Evolutionary conservation across 2,888 invertebrate genomes (phyloP).

Genomic region (Cephus sareptanus): DNA sequence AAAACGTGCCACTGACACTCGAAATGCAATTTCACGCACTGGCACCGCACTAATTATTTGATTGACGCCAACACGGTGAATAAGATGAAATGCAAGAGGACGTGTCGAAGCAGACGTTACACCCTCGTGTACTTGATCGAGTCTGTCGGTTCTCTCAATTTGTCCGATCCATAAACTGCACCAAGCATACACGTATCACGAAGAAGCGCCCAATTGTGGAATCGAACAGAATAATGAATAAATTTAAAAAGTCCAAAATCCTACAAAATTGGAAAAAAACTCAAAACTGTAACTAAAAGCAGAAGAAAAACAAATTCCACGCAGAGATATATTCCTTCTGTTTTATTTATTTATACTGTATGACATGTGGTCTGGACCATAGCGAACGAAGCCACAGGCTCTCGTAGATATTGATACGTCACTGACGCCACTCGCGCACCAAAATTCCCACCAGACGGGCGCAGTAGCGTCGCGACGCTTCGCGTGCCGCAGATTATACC

Average conservation of each 20-base stretch:
- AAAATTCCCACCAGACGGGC: conserved; percentile 37
- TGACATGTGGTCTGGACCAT: background rate
- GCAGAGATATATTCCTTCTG: background rate
- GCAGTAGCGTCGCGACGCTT: conserved; percentile 40
- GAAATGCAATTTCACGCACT: background rate
- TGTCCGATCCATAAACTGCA: background rate
- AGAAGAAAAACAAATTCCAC: background rate
- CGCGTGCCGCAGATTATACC: conserved; percentile 48
- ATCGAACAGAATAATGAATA: background rate
- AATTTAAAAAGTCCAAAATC: background rate
- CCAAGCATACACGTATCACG: background rate
- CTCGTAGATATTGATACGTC: background rate
- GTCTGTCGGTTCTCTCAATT: background rate
- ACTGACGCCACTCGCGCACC: conserved; percentile 11
- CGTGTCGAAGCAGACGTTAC: background rate
- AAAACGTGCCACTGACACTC: background rate
- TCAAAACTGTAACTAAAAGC: background rate
- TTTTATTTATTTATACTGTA: background rate
- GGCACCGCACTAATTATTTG: background rate
- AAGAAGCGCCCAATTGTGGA: background rate
- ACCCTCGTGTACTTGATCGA: background rate
- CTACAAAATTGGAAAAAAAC: background rate
- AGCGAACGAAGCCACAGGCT: background rate
- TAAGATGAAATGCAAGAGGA: background rate
- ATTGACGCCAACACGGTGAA: background rate